Conservation (phyloP, 2,797 vertebrate species). For the Anolis apletophallus region DNA sequence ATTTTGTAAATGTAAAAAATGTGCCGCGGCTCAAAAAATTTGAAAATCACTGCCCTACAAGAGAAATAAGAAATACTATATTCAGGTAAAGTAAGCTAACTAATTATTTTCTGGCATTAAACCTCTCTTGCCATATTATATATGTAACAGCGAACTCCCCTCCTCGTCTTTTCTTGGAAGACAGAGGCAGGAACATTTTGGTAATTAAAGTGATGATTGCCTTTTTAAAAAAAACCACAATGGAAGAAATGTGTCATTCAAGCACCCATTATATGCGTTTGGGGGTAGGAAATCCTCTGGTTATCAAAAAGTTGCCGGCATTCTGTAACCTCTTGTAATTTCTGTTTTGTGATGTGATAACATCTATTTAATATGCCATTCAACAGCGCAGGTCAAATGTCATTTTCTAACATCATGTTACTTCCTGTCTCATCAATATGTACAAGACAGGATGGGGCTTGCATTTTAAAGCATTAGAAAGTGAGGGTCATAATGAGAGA, state of each 20-base stretch:
- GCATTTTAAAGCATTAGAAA: slow-evolving; percentile 58
- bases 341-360: slow-evolving; percentile 37
- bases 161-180: slow-evolving; percentile 57
- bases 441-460: slow-evolving; percentile 62
- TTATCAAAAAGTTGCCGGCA: slow-evolving; percentile 34
- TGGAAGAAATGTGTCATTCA: slow-evolving; percentile 42
- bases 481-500: slow-evolving; percentile 63
- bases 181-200: slow-evolving; percentile 66
- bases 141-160: slow-evolving; percentile 70
- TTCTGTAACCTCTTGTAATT: slow-evolving; percentile 48
- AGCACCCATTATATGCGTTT: slow-evolving; percentile 26
- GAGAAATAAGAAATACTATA: slow-evolving; percentile 77
- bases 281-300: not conserved
- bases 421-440: slow-evolving; percentile 66
- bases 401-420: slow-evolving; percentile 49
- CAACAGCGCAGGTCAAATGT: slow-evolving; percentile 44
- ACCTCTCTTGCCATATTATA: slow-evolving; percentile 73
- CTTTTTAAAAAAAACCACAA: slow-evolving; percentile 58
- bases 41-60: too few species aligned
- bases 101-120: slow-evolving; percentile 76
- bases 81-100: slow-evolving; percentile 76
- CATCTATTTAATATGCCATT: slow-evolving; percentile 55
- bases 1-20: too few species aligned
- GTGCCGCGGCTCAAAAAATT: too few species aligned
- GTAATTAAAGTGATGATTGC: slow-evolving; percentile 71